phyloP scores from a whole-genome alignment of 2,888 invertebrate genomes.

The Epirrhoe alternata region DNA sequence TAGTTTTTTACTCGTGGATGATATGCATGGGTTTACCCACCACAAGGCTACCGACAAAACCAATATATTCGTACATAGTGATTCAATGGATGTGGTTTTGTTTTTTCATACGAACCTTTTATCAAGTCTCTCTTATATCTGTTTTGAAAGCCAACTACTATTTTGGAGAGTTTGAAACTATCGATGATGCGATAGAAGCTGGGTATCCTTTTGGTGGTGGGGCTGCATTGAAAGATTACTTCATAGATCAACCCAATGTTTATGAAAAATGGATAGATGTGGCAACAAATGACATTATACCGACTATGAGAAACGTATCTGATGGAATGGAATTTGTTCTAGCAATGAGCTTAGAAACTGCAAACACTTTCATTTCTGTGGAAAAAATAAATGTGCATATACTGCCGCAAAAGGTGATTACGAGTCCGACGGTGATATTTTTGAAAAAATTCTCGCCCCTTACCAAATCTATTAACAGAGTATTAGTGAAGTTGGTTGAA shows the following conservation, averaged over 20 bases:
- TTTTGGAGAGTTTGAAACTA: constrained; percentile 54
- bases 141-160: constrained; percentile 66
- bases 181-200: constrained; percentile 63
- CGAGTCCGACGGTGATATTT: constrained; percentile 63
- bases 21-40: constrained; percentile 69
- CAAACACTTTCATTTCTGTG: constrained; percentile 50
- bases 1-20: constrained; percentile 66
- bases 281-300: constrained; percentile 52
- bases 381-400: constrained; percentile 56
- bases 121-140: constrained; percentile 69
- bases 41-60: constrained; percentile 58
- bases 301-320: constrained; percentile 54
- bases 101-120: constrained; percentile 69
- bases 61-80: constrained; percentile 54
- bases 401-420: constrained; percentile 57
- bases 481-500: constrained; percentile 60
- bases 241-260: constrained; percentile 57
- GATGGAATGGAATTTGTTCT: constrained; percentile 63
- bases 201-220: constrained; percentile 69
- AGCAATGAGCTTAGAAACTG: constrained; percentile 62
- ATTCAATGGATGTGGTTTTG: constrained; percentile 71
- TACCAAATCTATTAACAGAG: constrained; percentile 51
- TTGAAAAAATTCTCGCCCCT: constrained; percentile 73
- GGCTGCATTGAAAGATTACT: constrained; percentile 65
- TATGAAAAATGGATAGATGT: constrained; percentile 62